A percentile compares a stretch with the other conserved stretches of the same genome.
These are phyloP conservation scores for Gambusia affinis DNA, from an alignment of 2,113 vertebrate genomes.

Conservation along the genomic window DNA sequence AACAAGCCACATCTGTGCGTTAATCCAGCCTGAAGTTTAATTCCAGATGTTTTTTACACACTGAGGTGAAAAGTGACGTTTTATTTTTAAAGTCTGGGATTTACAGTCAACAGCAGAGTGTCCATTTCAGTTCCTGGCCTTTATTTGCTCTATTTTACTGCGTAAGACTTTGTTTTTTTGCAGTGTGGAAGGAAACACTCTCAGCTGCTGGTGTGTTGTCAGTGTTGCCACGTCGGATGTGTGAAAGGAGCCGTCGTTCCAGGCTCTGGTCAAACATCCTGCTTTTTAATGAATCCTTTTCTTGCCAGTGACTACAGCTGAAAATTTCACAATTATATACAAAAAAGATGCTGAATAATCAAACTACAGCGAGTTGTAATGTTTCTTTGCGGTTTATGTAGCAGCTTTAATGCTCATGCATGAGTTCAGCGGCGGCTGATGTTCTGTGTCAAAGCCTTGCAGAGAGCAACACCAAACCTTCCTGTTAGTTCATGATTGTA, in stretches of 20 bases:
- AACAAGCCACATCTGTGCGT: too few species aligned
- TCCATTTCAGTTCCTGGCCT: too few species aligned
- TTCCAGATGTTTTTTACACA: too few species aligned
- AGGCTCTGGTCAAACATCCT: neutral
- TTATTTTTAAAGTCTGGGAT: too few species aligned
- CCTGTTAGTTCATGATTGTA: conserved; percentile 35
- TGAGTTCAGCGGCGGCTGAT: neutral
- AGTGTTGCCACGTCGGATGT: conserved; percentile 33
- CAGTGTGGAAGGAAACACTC: conserved; percentile 7
- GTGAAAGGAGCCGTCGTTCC: conserved; percentile 28
- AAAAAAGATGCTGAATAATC: neutral
- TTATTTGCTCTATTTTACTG: too few species aligned
- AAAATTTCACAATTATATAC: neutral
- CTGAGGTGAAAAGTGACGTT: too few species aligned
- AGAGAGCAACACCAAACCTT: conserved; percentile 25
- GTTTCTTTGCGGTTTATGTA: neutral
- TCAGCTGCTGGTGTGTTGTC: neutral
- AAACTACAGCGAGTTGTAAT: neutral
- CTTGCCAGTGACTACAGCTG: neutral
- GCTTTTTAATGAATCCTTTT: neutral
- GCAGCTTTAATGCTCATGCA: too few species aligned
- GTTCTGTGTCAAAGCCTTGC: conserved; percentile 14
- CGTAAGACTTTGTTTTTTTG: too few species aligned
- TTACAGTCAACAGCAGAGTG: too few species aligned
- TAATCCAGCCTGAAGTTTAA: too few species aligned